Evolutionary conservation across 2,888 invertebrate genomes (phyloP).

Genomic region (Altica lythri): DNA sequence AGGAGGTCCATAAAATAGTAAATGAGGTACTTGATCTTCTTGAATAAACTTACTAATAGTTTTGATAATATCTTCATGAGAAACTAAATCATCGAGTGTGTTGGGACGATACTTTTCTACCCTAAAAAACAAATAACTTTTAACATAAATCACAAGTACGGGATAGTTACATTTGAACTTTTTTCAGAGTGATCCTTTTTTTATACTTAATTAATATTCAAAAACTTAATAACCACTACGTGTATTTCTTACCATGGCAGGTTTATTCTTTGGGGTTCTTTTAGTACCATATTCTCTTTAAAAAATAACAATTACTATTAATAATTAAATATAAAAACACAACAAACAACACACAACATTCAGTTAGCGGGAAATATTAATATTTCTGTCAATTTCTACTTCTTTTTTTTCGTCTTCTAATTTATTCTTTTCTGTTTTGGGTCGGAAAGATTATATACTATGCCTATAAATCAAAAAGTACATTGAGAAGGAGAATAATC

Average conservation of each 20-base stretch:
- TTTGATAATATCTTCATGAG: conserved; percentile 94
- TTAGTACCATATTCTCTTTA: conserved; percentile 28
- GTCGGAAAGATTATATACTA: no score
- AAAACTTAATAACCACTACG: conserved; percentile 5
- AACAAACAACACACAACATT: background rate
- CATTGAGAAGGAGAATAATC: no score
- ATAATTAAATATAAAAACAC: background rate
- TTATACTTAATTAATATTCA: conserved; percentile 7
- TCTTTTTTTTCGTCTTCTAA: no score
- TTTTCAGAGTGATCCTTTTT: no score
- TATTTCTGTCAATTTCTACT: background rate
- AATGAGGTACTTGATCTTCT: conserved; percentile 91
- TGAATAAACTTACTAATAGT: conserved; percentile 89
- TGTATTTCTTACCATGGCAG: conserved; percentile 63
- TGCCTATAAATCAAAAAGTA: no score
- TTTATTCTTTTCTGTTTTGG: no score
- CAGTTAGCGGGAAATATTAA: background rate
- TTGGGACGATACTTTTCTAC: conserved; percentile 98
- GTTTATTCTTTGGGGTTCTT: conserved; percentile 52
- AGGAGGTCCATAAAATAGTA: conserved; percentile 97
- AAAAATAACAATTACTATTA: background rate
- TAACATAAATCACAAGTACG: no score
- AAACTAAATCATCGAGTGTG: conserved; percentile 89
- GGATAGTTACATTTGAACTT: no score
- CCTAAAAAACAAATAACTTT: conserved; percentile 68